These are phyloP conservation scores for Plumapathes pennacea DNA, from an alignment of 92 coral and sea anemone genomes.

Conservation along the genomic window DNA sequence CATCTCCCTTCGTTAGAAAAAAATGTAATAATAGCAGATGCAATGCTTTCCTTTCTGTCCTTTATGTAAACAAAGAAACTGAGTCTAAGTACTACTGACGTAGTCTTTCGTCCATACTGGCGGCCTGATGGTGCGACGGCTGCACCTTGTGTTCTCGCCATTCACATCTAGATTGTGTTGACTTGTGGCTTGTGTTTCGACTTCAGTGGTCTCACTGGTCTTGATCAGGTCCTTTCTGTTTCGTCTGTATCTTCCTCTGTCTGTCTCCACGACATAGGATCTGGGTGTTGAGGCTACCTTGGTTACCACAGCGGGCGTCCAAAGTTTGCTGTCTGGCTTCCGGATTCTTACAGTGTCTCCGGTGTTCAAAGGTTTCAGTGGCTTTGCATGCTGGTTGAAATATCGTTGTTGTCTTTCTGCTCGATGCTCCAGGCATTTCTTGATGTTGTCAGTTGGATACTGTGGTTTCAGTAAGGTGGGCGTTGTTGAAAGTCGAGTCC, in stretches of 20 bases:
- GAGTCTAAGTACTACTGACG: no score
- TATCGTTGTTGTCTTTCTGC: constrained; percentile 17
- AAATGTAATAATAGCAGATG: background rate
- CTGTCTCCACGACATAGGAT: constrained; percentile 17
- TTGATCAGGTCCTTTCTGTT: constrained; percentile 27
- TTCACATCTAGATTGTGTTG: background rate
- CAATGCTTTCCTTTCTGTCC: background rate
- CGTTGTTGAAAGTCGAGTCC: constrained; percentile 24
- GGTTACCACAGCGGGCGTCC: constrained; percentile 14
- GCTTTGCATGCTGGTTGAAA: constrained; percentile 14
- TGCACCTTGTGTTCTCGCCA: no score
- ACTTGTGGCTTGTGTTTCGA: background rate
- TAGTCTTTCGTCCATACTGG: no score
- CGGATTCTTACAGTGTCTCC: constrained; percentile 8
- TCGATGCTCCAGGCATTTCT: constrained; percentile 1
- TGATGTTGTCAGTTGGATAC: background rate
- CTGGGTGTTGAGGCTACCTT: constrained; percentile 4
- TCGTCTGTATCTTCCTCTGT: constrained; percentile 21
- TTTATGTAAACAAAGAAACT: background rate
- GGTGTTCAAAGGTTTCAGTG: constrained; percentile 11
- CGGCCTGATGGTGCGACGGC: no score
- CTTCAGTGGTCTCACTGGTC: background rate
- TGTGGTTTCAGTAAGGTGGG: constrained; percentile 4
- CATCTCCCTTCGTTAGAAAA: background rate
- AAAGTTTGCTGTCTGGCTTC: constrained; percentile 1